Evolutionary conservation across 2,888 invertebrate species (phyloP).

Genomic region (Apocheima hispidaria): DNA sequence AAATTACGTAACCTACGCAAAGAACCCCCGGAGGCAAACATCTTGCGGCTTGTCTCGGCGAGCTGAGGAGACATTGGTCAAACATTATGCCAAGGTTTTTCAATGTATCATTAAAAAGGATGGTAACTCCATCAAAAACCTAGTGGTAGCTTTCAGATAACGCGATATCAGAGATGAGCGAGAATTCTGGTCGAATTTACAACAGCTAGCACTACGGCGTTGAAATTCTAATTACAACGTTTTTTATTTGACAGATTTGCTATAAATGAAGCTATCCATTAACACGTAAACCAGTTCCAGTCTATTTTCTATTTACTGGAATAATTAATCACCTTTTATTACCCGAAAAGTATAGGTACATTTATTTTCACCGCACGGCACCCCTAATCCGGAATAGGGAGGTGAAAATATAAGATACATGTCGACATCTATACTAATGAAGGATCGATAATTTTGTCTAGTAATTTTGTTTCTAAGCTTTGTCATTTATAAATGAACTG

Average conservation of each 20-base stretch:
- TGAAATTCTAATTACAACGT: neutral
- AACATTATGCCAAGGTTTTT: no score
- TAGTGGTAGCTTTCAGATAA: no score
- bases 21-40: no score
- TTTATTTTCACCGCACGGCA: conserved; percentile 33
- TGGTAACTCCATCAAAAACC: no score
- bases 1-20: no score
- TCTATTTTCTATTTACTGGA: conserved; percentile 19
- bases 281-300: conserved; percentile 22
- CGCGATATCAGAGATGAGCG: no score
- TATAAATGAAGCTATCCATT: conserved; percentile 16
- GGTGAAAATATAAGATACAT: conserved; percentile 1
- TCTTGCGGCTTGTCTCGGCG: no score
- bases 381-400: conserved; percentile 23
- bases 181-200: neutral
- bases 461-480: neutral
- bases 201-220: neutral
- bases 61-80: no score
- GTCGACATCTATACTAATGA: conserved; percentile 12
- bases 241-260: conserved; percentile 10
- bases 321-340: conserved; percentile 36
- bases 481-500: no score
- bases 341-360: conserved; percentile 31
- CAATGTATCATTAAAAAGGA: no score
- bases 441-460: neutral